Evolutionary conservation across 2,888 invertebrate genomes (phyloP).

Genomic region (Napeogenes sylphis): DNA sequence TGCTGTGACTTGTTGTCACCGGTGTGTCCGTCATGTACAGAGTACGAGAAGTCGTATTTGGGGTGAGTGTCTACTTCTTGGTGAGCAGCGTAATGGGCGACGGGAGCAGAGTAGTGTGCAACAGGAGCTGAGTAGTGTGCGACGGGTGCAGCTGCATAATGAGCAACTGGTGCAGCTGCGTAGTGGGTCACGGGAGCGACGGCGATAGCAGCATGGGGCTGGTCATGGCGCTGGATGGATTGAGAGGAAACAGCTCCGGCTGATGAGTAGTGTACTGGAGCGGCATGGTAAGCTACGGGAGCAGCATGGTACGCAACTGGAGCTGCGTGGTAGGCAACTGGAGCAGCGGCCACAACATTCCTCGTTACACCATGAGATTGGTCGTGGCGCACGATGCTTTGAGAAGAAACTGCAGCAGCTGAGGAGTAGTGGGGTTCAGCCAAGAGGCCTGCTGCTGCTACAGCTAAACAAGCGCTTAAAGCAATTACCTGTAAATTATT

Average conservation of each 20-base stretch:
- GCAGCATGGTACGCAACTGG: slow-evolving; percentile 33
- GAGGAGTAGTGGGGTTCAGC: slow-evolving; percentile 52
- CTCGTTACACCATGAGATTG: slow-evolving; percentile 37
- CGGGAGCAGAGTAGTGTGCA: slow-evolving; percentile 40
- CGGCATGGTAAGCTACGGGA: slow-evolving; percentile 20
- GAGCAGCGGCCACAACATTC: slow-evolving; percentile 40
- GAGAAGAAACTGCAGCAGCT: slow-evolving; percentile 52
- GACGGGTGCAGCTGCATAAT: slow-evolving; percentile 39
- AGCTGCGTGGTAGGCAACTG: slow-evolving; percentile 40
- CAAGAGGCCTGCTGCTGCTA: slow-evolving; percentile 35
- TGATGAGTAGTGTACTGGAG: slow-evolving; percentile 38
- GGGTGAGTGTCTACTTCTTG: slow-evolving; percentile 56
- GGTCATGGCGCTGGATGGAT: slow-evolving; percentile 59
- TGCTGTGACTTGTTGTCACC: slow-evolving; percentile 74
- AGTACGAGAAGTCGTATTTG: slow-evolving; percentile 76
- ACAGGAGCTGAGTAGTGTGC: slow-evolving; percentile 40
- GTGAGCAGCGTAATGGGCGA: slow-evolving; percentile 54
- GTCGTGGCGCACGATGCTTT: slow-evolving; percentile 57
- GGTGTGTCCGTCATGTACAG: slow-evolving; percentile 74
- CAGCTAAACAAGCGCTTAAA: not conserved
- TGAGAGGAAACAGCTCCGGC: slow-evolving; percentile 48
- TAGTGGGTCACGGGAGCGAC: slow-evolving; percentile 44
- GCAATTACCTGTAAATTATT: slow-evolving; percentile 18
- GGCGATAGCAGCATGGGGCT: slow-evolving; percentile 40
- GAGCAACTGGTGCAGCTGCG: slow-evolving; percentile 32